Percentiles rank a stretch among this genome's conserved stretches.
Conservation (phyloP, 1,140 invertebrate species). For the Drosophila ambigua region DNA sequence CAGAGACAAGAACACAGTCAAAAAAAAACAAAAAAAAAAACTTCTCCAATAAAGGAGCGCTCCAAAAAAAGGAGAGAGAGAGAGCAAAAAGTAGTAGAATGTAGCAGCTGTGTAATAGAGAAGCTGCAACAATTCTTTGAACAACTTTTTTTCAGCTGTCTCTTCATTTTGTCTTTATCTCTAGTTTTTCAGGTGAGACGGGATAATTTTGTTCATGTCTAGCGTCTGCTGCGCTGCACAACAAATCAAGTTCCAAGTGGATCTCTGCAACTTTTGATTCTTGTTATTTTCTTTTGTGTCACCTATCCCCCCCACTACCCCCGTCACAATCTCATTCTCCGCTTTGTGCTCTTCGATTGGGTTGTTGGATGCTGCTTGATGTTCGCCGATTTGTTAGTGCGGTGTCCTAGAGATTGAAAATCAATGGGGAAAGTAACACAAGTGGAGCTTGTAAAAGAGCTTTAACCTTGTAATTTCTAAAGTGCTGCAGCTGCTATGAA, state of each 20-base stretch:
- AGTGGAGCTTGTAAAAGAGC: slow-evolving; percentile 21
- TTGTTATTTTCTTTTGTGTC: slow-evolving; percentile 47
- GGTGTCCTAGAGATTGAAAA: slow-evolving; percentile 34
- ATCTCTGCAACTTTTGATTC: slow-evolving; percentile 51
- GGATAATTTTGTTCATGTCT: slow-evolving; percentile 30
- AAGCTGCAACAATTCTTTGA: slow-evolving; percentile 35
- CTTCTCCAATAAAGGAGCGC: slow-evolving; percentile 23
- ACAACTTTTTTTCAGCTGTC: slow-evolving; percentile 29
- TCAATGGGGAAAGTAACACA: slow-evolving; percentile 37
- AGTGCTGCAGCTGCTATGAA: slow-evolving; percentile 19
- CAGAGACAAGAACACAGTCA: slow-evolving; percentile 34
- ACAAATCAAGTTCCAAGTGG: slow-evolving; percentile 71
- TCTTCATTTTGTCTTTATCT: slow-evolving; percentile 15
- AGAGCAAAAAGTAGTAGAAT: neutral
- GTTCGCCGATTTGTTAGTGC: slow-evolving; percentile 51
- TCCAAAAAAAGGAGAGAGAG: neutral
- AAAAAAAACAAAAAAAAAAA: slow-evolving; percentile 1
- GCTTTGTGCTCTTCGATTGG: slow-evolving; percentile 46
- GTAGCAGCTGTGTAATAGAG: slow-evolving; percentile 19
- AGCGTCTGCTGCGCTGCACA: slow-evolving; percentile 60
- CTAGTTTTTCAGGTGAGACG: slow-evolving; percentile 39
- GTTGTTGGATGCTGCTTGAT: slow-evolving; percentile 45
- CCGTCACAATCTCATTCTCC: neutral
- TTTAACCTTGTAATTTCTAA: slow-evolving; percentile 30
- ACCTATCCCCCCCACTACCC: neutral